Conservation (phyloP, 2,888 invertebrate genomes). For the Amiota minor region DNA sequence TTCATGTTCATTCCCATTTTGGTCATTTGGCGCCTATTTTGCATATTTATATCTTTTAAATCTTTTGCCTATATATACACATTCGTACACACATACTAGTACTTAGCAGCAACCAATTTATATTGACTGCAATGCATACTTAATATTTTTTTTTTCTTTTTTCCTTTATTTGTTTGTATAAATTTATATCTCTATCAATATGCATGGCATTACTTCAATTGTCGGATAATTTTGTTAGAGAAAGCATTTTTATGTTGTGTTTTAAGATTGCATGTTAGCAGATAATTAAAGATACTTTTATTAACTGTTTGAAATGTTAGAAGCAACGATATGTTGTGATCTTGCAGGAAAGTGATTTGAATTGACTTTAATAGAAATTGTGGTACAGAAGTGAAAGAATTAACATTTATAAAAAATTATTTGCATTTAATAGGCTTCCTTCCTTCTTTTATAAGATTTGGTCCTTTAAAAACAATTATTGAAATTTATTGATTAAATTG, state of each 20-base stretch:
- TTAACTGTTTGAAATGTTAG: neutral
- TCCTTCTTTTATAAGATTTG: too few relatives aligned
- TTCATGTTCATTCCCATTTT: slow-evolving; percentile 26
- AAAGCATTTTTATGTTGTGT: slow-evolving; percentile 36
- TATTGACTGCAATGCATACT: neutral
- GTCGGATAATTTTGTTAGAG: slow-evolving; percentile 31
- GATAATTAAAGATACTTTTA: slow-evolving; percentile 37
- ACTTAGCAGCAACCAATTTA: slow-evolving; percentile 8
- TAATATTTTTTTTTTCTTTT: slow-evolving; percentile 23
- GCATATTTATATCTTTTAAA: neutral
- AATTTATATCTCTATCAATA: slow-evolving; percentile 5
- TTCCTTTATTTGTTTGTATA: neutral
- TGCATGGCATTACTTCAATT: neutral
- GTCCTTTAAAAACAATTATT: too few relatives aligned
- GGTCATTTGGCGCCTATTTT: slow-evolving; percentile 11
- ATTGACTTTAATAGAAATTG: neutral
- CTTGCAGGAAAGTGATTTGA: neutral
- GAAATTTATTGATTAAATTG: too few relatives aligned
- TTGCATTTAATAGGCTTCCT: too few relatives aligned
- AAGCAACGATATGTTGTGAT: neutral
- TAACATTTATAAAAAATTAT: too few relatives aligned
- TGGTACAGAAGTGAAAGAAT: too few relatives aligned
- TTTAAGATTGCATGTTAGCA: slow-evolving; percentile 32
- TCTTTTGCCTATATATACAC: neutral
- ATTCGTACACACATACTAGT: slow-evolving; percentile 14